Base-by-base conservation (phyloP, 2,888 invertebrate genomes). In the Euclidia mi region DNA sequence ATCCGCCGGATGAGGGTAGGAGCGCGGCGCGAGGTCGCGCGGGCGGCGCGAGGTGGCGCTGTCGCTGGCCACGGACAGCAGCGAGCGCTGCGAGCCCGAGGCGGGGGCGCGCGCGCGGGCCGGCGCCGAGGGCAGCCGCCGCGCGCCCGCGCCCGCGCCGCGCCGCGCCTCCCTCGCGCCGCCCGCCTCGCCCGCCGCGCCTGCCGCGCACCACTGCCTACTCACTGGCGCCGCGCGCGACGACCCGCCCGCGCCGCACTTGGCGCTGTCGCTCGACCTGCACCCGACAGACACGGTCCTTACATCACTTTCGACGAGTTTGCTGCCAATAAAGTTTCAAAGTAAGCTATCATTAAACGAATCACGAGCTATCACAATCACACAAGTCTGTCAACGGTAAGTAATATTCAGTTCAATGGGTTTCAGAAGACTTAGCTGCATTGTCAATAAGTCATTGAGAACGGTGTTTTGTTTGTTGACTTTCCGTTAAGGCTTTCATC, bases 261-360 rank as follows among this genome's bases (percentile, higher is more conserved):
- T 96, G 59, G 96, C 95, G 78, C 96, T 96, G 91, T 96, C 96
- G 82, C 96, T 96, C 78, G 96, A 96, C 89, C 96, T 96, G 88
- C 64, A 71, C 72, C 71, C 57, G 63, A 71, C 48, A 71, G 60
- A 64, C 37, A 64, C 72, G 60, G 60, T 58, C 67, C 72, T 75
- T 75, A 70, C 68, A 75, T 72, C 65, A 68, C 52, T 56, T 65
- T 75, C 58, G 62, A 68, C 48, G 75, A 62, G 69, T 72, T 59
- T 65, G 75, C 71, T 71, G 72, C 50, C 76, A 37, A 73, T 61
- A 66, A 68, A 68, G 50, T 70, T 49, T 53, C 42, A 52, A 50
- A 53, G 44, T 41, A 11, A 52, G 18, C 14, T 12, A 31, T 17
- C 18, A 2, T 3, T 4, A n/a, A 9, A 29, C 0, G 11, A 10